Conservation (phyloP, 1,140 invertebrate species). For the Aporrectodea caliginosa region DNA sequence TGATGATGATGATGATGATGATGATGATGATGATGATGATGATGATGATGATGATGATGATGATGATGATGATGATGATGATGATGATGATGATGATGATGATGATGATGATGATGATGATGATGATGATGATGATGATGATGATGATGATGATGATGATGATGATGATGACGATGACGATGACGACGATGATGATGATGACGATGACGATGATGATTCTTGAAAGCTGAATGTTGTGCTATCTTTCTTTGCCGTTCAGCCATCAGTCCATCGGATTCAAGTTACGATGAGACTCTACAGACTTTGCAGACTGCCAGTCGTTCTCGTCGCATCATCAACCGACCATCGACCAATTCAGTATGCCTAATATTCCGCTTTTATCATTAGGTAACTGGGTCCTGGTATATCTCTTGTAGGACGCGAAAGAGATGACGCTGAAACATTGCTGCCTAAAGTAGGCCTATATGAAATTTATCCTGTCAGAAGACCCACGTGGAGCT, state of each 20-base stretch:
- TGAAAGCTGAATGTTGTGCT: not conserved
- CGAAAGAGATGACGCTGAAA: too few relatives aligned
- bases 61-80: constrained; percentile 18
- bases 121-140: too few relatives aligned
- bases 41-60: constrained; percentile 17
- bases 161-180: too few relatives aligned
- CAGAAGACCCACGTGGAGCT: too few relatives aligned
- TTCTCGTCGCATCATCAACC: not conserved
- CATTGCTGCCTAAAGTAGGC: too few relatives aligned
- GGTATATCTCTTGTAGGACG: too few relatives aligned
- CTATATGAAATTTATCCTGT: too few relatives aligned
- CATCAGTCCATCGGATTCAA: not conserved
- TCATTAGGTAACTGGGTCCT: too few relatives aligned
- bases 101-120: constrained; percentile 21
- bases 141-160: too few relatives aligned
- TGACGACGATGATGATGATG: too few relatives aligned
- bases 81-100: constrained; percentile 14
- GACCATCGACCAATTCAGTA: not conserved
- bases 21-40: constrained; percentile 11
- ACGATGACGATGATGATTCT: too few relatives aligned
- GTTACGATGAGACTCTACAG: not conserved
- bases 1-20: constrained; percentile 19
- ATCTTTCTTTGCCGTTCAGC: not conserved
- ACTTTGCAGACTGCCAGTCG: not conserved
- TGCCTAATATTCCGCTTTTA: too few relatives aligned